These are phyloP conservation scores for Sebastes itinus DNA, from an alignment of 2,797 vertebrate genomes.

Conservation along the genomic window DNA sequence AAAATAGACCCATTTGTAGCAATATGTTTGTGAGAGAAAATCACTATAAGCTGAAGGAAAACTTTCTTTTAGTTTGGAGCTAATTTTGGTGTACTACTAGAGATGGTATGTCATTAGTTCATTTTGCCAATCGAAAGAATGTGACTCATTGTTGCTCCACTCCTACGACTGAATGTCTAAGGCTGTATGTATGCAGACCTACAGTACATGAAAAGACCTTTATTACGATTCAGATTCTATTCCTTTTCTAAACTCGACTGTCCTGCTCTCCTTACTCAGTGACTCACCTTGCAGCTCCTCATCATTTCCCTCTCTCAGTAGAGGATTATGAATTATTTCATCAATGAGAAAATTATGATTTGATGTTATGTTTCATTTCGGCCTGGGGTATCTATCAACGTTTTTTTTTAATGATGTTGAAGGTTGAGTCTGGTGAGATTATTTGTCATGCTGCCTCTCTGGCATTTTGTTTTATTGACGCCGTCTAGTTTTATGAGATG, in stretches of 20 bases:
- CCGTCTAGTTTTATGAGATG: constrained; percentile 45
- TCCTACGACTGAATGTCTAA: background rate
- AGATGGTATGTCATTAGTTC: background rate
- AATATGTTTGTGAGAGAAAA: background rate
- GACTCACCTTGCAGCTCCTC: background rate
- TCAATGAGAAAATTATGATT: constrained; percentile 16
- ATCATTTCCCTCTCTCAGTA: background rate
- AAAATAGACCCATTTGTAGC: constrained; percentile 1
- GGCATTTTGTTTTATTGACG: constrained; percentile 62
- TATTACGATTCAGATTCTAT: background rate
- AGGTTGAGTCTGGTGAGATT: constrained; percentile 2
- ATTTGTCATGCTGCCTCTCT: constrained; percentile 37
- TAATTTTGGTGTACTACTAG: background rate
- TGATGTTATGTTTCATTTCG: constrained; percentile 28
- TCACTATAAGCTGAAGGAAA: background rate
- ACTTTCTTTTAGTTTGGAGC: background rate
- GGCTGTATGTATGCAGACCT: background rate
- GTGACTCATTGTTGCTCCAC: background rate
- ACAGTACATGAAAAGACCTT: background rate
- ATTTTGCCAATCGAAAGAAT: background rate
- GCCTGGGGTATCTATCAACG: background rate
- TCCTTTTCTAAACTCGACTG: background rate
- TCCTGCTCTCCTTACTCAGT: background rate
- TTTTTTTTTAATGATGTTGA: constrained; percentile 30
- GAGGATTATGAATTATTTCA: constrained; percentile 12